Evolutionary conservation across 2,888 invertebrate genomes (phyloP).

Genomic region (Anorthoa munda): DNA sequence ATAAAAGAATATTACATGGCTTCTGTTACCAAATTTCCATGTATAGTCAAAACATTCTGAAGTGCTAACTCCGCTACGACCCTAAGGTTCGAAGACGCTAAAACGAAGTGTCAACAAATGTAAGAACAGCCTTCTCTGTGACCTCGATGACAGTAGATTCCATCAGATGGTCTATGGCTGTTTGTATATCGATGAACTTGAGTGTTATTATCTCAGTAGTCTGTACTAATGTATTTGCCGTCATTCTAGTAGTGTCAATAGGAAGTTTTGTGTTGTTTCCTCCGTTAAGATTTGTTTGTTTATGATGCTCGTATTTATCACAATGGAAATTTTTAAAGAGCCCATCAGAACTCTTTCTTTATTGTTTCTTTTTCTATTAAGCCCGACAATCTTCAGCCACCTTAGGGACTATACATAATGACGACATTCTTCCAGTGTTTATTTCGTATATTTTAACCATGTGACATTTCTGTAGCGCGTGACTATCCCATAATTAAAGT

Average conservation of each 20-base stretch:
- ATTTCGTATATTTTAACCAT: too few relatives aligned
- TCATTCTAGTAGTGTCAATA: conserved; percentile 35
- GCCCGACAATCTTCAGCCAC: too few relatives aligned
- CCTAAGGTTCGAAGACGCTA: conserved; percentile 47
- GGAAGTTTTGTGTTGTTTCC: conserved; percentile 41
- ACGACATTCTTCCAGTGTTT: too few relatives aligned
- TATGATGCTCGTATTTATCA: background rate
- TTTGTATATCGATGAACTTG: conserved; percentile 51
- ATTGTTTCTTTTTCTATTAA: background rate
- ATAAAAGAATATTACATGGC: conserved; percentile 3
- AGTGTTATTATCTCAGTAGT: conserved; percentile 42
- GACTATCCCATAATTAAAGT: too few relatives aligned
- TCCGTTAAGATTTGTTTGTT: conserved; percentile 3
- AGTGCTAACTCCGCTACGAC: conserved; percentile 51
- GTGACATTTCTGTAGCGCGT: too few relatives aligned
- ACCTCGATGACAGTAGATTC: conserved; percentile 54
- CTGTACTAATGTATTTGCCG: conserved; percentile 40
- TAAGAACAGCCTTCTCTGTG: conserved; percentile 54
- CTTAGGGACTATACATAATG: too few relatives aligned
- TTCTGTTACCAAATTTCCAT: conserved; percentile 33
- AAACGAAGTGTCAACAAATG: conserved; percentile 48
- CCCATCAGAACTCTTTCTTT: background rate
- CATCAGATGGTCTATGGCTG: conserved; percentile 26
- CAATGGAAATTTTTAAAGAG: conserved; percentile 2
- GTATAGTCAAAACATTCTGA: conserved; percentile 34